Evolutionary conservation across 2,113 vertebrate species (phyloP), one percentile per base, ranked within the genome.

Genomic region (Eublepharis macularius): DNA sequence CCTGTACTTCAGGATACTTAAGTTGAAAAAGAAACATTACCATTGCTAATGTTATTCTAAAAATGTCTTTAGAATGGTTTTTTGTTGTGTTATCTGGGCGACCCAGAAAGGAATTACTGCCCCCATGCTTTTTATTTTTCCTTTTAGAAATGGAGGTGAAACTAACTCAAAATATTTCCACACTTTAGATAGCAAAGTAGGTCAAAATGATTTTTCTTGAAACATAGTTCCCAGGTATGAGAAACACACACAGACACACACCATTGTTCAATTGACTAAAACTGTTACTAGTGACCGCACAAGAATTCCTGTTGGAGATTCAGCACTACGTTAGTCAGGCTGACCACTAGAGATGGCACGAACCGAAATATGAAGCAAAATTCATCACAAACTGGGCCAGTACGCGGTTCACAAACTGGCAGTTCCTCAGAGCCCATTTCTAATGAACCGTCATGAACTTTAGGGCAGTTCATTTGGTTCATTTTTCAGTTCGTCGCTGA

Each of bases 1-100:
- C 85, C 70, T 81, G 9, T 60, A 80, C 43, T 43, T 65, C 43
- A 75, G 11, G 17, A 75, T 88, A 66, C 32, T 85, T 86, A 49
- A 63, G 19, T 26, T 0, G 1, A 91, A 60, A 92, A 92, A 73
- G 5, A 90, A 81, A 86, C 45, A 19, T 66, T 70, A 47, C 34
- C 36, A 21, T 66, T 70, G 63, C 10, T 60, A 41, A 47, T 63
- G 32, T 60, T 78, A 60, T 79, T 12, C 36, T 26, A 41, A 6
- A 79, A 41, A 43, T 24, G 2, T 26, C 26, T 63, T 70, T 29
- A 47, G n/a, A 17, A 3, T n/a, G 29, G 6, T 19, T 34, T 41
- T 81, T 81, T 51, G 7, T 57, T 72, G 66, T 36, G 32, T 26
- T 47, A 45, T 47, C 21, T 65, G 9, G 17, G 26, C 39, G 29